Base-by-base conservation (phyloP, 2,797 vertebrate species). In the Amazona ochrocephala region DNA sequence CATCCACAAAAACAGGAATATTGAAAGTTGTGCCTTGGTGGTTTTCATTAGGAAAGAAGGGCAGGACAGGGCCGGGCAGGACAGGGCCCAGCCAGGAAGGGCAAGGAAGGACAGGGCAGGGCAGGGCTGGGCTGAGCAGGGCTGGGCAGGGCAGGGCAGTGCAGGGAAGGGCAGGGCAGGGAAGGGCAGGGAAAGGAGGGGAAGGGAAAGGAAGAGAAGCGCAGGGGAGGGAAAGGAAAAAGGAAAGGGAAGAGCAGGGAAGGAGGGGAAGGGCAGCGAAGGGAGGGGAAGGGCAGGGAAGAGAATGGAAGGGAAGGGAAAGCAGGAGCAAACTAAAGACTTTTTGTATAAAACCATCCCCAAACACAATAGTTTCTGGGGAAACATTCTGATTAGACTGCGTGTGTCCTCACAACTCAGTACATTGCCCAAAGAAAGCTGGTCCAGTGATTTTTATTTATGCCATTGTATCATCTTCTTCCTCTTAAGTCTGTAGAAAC, bases 231-330 rank as follows among this genome's bases (percentile, higher is more conserved):
- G 17, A 8, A 10, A 24, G 13, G 10, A 5, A 15, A 44, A 44
- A 44, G 12, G 47, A 3, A 3, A 32, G 4, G 8, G 4, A 10
- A 3, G 14, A 8, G 7, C 7, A 22, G 4, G 4, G 4, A 13
- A 9, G 19, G 11, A 2, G 5, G 4, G 4, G 21, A 11, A 10
- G 10, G 7, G 7, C 9, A 5, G 7, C 7, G 18, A 7, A 13
- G 13, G 19, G 11, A 2, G 5, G 4, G 4, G 21, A 11, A 10
- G 10, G 7, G 7, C 9, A 5, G 7, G 4, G 6, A 6, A 12
- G 19, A 2, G 21, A 27, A 14, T 3, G 42, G 9, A 5, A 41
- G 7, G 27, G 47, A 27, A 27, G 37, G 12, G 2, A 60, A 34
- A 10, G 12, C 11, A 72, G 3, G 18, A 30, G 30, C 2, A 77